phyloP scores from a whole-genome alignment of 2,113 vertebrate species.

The Ascaphus truei region DNA sequence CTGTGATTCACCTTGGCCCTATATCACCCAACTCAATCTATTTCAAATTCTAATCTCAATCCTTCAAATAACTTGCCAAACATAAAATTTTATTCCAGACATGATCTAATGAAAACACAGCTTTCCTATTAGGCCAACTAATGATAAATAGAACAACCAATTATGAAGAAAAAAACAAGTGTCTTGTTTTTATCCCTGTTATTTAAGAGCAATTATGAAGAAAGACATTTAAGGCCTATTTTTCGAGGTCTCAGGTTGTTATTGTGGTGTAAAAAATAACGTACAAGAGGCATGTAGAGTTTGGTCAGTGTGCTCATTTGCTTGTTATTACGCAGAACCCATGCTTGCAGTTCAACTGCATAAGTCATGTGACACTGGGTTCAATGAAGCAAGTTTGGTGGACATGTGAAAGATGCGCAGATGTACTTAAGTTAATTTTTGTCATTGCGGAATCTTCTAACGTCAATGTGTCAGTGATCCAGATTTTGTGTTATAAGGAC shows the following conservation, averaged over 20 bases:
- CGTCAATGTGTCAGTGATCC: no score
- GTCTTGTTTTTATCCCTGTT: background rate
- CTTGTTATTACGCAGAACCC: no score
- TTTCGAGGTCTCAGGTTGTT: background rate
- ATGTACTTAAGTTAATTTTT: no score
- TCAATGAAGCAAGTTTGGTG: no score
- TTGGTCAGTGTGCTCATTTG: no score
- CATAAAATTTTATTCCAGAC: constrained; percentile 9
- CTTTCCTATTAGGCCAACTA: constrained; percentile 11
- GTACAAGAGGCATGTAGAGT: background rate
- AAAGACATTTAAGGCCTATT: background rate
- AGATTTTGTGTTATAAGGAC: no score
- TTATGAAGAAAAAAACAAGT: constrained; percentile 25
- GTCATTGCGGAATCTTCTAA: no score
- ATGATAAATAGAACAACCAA: constrained; percentile 23
- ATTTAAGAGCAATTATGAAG: background rate
- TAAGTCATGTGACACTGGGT: no score
- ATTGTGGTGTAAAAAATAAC: background rate
- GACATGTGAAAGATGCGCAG: no score
- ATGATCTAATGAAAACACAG: constrained; percentile 25
- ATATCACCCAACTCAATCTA: background rate
- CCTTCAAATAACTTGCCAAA: constrained; percentile 1
- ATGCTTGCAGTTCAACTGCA: no score
- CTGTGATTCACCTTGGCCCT: constrained; percentile 7
- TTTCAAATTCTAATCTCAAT: constrained; percentile 1